Base-by-base conservation (phyloP, 2,888 invertebrate genomes). In the Notodonta ziczac region DNA sequence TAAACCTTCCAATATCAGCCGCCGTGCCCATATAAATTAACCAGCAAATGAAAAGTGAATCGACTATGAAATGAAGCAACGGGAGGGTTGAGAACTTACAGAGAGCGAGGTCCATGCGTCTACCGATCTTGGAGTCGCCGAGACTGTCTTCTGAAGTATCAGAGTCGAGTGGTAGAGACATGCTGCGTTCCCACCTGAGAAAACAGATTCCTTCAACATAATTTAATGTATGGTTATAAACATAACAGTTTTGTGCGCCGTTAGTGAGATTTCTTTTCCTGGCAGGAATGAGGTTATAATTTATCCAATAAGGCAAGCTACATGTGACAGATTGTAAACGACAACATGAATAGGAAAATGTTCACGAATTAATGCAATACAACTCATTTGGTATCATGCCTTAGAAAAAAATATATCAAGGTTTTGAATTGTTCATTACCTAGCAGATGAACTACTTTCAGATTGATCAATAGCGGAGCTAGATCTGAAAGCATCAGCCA, bases 51-150 rank as follows among this genome's bases (percentile, higher is more conserved):
- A 91, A 90, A 91, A 91, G 75, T 84, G 81, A 90, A 90, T 82
- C 81, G 81, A 86, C 90, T 91, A 90, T 86, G 70, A 69, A 74
- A 79, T 77, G 76, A 72, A 76, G 69, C 67, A 74, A 69, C 68
- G 72, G 70, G 67, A 62, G 70, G 65, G 62, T 62, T 62, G 72
- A 73, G 72, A 76, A 92, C 97, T 97, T 96, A 97, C 97, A 97
- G 84, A 97, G 94, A 66, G 97, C 96, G 86, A 97, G 96, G 84
- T 97, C 97, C 96, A 97, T 97, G 87, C 97, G 96, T 74, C 97
- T 94, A 68, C 95, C 94, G 66, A 93, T 83, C 77, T 93, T 93
- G 54, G 85, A 78, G 64, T 94, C 93, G 5, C 91, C 86, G 40
- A 90, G 85, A 76, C 90, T 93, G 72, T 91, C 94, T 76, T 91